A percentile compares a stretch with the other conserved stretches of the same genome.
Evolutionary conservation across 2,888 invertebrate species (phyloP).

Genomic region (Galeopsomyia nigrocyanea): DNA sequence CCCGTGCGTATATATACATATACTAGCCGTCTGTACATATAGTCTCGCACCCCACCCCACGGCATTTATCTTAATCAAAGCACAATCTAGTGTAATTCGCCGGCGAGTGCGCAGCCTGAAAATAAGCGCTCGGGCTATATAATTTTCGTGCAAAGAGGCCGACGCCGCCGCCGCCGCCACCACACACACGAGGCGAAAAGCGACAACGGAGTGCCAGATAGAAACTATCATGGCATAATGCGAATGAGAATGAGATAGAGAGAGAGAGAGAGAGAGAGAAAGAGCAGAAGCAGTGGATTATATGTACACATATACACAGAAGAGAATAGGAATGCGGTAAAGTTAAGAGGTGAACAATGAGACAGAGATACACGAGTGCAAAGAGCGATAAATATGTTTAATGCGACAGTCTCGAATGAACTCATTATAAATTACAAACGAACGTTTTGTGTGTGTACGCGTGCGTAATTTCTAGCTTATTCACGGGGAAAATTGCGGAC

Average conservation of each 20-base stretch:
- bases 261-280: neutral
- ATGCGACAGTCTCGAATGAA: no score
- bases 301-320: no score
- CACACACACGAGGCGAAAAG: no score
- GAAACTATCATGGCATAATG: neutral
- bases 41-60: neutral
- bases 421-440: no score
- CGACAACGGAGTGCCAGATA: no score
- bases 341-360: conserved; percentile 8
- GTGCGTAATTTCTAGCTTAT: no score
- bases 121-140: conserved; percentile 26
- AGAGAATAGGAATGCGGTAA: conserved; percentile 3
- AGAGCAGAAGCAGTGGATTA: neutral
- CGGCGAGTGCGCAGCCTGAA: neutral
- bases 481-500: no score
- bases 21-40: conserved; percentile 2
- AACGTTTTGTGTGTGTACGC: no score
- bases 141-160: neutral
- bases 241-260: conserved; percentile 4
- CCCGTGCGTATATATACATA: no score
- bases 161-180: no score
- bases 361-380: conserved; percentile 1
- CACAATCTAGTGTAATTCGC: conserved; percentile 29
- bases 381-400: conserved; percentile 10
- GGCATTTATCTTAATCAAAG: conserved; percentile 36